Percentiles rank a stretch among this genome's conserved stretches.
Evolutionary conservation across 1,140 invertebrate species (phyloP).

Genomic region (Aphis craccivora): DNA sequence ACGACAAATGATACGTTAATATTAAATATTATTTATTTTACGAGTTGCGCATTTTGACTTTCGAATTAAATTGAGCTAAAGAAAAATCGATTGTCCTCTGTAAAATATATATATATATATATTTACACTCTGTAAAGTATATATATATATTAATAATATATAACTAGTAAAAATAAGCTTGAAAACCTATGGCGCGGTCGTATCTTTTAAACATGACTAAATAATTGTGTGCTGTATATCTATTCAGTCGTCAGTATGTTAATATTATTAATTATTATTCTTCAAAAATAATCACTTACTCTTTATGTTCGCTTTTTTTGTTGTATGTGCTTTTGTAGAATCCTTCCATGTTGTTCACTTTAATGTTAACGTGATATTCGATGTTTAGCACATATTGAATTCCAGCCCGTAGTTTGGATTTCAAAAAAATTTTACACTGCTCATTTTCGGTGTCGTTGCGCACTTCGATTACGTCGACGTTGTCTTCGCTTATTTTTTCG

Average conservation of each 20-base stretch:
- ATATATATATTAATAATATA: not conserved
- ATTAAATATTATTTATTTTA: not conserved
- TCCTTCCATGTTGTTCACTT: constrained; percentile 33
- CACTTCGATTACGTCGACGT: not conserved
- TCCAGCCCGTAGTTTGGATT: not conserved
- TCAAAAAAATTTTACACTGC: not conserved
- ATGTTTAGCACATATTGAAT: constrained; percentile 25
- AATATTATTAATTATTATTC: not conserved
- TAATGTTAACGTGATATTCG: not conserved
- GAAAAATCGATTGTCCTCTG: not conserved
- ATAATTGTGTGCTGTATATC: too few relatives aligned
- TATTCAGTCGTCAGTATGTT: not conserved
- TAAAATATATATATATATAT: not conserved
- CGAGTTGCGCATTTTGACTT: not conserved
- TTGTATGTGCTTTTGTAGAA: constrained; percentile 55
- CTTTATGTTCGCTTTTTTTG: not conserved
- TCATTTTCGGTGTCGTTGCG: not conserved
- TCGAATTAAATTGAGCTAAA: not conserved
- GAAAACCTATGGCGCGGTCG: not conserved
- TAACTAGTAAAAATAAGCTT: not conserved
- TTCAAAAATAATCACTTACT: not conserved
- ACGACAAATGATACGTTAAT: not conserved
- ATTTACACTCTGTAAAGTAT: not conserved
- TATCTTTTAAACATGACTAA: not conserved
- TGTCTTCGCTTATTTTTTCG: not conserved